Percentiles rank a stretch among this genome's conserved stretches.
Conservation (phyloP, 1,140 invertebrate genomes). For the Zaprionus camerounensis region DNA sequence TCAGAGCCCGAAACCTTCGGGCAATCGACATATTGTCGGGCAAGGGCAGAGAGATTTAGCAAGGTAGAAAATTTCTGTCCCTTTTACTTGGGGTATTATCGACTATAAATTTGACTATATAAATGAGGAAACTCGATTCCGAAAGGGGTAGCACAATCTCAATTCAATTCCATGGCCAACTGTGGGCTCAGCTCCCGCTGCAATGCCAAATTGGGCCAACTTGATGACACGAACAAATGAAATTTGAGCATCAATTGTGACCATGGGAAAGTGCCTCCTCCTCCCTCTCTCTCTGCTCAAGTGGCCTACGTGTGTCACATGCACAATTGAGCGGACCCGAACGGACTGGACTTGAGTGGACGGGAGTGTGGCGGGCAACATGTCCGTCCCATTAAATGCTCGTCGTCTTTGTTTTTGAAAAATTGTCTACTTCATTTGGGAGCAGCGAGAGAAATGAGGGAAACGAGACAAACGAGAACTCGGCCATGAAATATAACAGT, state of each 20-base stretch:
- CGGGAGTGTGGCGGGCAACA: not conserved
- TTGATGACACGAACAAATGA: slow-evolving; percentile 71
- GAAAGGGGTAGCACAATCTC: not conserved
- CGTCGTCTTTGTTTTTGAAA: slow-evolving; percentile 77
- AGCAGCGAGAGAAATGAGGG: slow-evolving; percentile 2
- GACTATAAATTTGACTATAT: not conserved
- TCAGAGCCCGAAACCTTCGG: slow-evolving; percentile 37
- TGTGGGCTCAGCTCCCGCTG: not conserved
- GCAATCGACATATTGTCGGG: not conserved
- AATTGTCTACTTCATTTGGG: slow-evolving; percentile 82
- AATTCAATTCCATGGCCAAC: not conserved
- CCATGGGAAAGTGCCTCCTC: not conserved
- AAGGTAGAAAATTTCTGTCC: not conserved
- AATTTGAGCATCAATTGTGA: not conserved
- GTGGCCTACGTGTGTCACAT: slow-evolving; percentile 81
- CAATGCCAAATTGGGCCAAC: slow-evolving; percentile 45
- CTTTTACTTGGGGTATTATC: too few species aligned
- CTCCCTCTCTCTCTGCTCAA: slow-evolving; percentile 40
- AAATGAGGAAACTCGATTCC: not conserved
- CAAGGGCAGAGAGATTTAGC: not conserved
- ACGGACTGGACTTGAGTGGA: too few species aligned
- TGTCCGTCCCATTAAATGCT: slow-evolving; percentile 29
- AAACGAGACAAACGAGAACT: slow-evolving; percentile 56
- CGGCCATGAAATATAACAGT: slow-evolving; percentile 83
- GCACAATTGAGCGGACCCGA: slow-evolving; percentile 56